Evolutionary conservation across 1,140 invertebrate genomes (phyloP), one percentile per base, ranked within the genome.

Genomic region (Campoletis sonorensis): DNA sequence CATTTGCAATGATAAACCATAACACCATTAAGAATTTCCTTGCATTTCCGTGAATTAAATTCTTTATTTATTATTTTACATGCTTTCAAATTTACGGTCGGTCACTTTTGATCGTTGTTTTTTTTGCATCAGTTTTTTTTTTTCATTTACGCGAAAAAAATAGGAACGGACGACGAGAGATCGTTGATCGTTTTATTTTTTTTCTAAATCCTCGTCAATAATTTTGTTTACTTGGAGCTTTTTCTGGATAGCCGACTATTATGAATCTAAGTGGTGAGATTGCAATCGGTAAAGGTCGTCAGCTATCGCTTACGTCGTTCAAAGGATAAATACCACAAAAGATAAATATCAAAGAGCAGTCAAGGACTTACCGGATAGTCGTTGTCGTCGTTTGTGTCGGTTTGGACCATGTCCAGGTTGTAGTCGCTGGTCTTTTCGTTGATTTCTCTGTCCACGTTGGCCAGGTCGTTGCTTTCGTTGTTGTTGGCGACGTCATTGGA

Each of bases 401-500:
- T 5, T 85, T 84, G 16, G 84, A 86, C 81, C 82, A 88, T 21
- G 83, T 91, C 85, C 89, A 88, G 4, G 87, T 85, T 21, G 87
- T 91, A 73, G 87, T 90, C 85, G 3, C 78, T 33, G 5, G 87
- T 88, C 21, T 80, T 78, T n/a, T 89, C n/a, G 61, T 87, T 58
- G 89, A 73, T 83, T 84, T 76, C 73, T 88, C 85, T 15, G 88
- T 88, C 89, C 86, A 92, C 27, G 89, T 88, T 26, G 91, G 92
- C 89, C 90, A 90, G 13, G 90, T 89, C 0, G 90, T 92, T 10
- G 86, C 82, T 83, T 86, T 87, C 15, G 86, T 87, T 7, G 86
- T 84, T 11, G 89, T 91, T 10, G 90, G 89, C 1, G 90, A 88
- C 40, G 87, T 84, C 30, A 91, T 90, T 3, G 93, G 91, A 21